A percentile compares a stretch with the other conserved stretches of the same genome.
Conservation (phyloP, 2,888 invertebrate species). For the Drosophila rellima region DNA sequence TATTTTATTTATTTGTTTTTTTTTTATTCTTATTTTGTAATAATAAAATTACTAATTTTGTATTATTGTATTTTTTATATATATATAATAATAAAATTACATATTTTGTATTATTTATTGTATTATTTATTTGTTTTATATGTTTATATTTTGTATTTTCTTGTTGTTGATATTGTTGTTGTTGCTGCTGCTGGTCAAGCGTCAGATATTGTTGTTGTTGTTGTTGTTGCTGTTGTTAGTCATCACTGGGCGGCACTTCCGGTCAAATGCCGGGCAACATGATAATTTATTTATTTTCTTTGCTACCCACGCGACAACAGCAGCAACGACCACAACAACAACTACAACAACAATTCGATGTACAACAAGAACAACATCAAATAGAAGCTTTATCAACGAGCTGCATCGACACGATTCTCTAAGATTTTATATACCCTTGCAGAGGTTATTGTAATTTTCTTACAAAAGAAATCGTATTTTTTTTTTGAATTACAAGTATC, state of each 20-base stretch:
- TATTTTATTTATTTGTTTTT: no score
- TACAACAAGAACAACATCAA: background rate
- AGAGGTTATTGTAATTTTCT: background rate
- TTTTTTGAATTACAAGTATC: no score
- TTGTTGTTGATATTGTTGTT: slow-evolving; percentile 5
- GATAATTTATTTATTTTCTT: slow-evolving; percentile 58
- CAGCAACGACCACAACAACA: slow-evolving; percentile 20
- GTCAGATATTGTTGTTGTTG: slow-evolving; percentile 19
- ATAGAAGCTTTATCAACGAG: slow-evolving; percentile 8
- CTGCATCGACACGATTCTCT: slow-evolving; percentile 6
- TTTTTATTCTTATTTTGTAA: no score
- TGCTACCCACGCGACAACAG: slow-evolving; percentile 54
- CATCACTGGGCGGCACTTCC: slow-evolving; percentile 65
- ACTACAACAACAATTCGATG: slow-evolving; percentile 8
- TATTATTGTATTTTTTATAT: no score
- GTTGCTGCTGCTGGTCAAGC: slow-evolving; percentile 7
- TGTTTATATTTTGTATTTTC: no score
- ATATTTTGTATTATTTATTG: no score
- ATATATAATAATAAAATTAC: no score
- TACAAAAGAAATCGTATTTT: no score
- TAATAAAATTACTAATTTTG: no score
- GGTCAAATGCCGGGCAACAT: slow-evolving; percentile 63
- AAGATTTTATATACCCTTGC: slow-evolving; percentile 12
- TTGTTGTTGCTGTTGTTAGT: slow-evolving; percentile 37
- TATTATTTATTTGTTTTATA: no score